Evolutionary conservation across 2,113 vertebrate species (phyloP).

Genomic region (Ranitomeya variabilis): DNA sequence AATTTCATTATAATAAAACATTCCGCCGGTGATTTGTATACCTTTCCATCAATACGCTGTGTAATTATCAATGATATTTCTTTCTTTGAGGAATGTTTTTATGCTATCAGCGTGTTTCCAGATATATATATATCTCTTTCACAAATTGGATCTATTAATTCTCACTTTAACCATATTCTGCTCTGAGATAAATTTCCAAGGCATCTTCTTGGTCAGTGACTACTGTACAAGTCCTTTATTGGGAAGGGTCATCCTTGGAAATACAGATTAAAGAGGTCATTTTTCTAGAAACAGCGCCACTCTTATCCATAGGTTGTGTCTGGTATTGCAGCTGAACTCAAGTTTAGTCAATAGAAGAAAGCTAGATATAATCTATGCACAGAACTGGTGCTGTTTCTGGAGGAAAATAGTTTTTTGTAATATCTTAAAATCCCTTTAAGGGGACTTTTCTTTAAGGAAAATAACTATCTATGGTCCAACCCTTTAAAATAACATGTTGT

Average conservation of each 20-base stretch:
- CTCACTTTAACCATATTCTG: background rate
- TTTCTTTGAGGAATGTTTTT: constrained; percentile 13
- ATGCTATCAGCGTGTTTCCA: constrained; percentile 25
- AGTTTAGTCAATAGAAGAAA: background rate
- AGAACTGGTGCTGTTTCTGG: background rate
- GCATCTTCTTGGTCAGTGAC: background rate
- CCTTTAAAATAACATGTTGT: too few species aligned
- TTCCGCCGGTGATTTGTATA: constrained; percentile 58
- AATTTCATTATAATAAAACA: constrained; percentile 64
- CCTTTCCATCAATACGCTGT: constrained; percentile 64
- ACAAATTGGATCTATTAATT: constrained; percentile 18
- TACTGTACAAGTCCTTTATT: background rate
- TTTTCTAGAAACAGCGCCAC: too few species aligned
- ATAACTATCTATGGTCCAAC: too few species aligned
- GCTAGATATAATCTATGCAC: background rate
- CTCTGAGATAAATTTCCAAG: background rate
- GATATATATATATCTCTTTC: background rate
- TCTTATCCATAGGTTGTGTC: too few species aligned
- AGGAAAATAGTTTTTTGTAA: background rate
- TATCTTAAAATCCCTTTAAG: too few species aligned
- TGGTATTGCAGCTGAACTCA: background rate
- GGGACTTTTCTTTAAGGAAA: too few species aligned
- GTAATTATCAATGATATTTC: constrained; percentile 71
- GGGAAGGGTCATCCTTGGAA: background rate
- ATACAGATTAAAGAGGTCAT: background rate